Conservation (phyloP, 1,140 invertebrate genomes). For the Drosophila nannoptera region DNA sequence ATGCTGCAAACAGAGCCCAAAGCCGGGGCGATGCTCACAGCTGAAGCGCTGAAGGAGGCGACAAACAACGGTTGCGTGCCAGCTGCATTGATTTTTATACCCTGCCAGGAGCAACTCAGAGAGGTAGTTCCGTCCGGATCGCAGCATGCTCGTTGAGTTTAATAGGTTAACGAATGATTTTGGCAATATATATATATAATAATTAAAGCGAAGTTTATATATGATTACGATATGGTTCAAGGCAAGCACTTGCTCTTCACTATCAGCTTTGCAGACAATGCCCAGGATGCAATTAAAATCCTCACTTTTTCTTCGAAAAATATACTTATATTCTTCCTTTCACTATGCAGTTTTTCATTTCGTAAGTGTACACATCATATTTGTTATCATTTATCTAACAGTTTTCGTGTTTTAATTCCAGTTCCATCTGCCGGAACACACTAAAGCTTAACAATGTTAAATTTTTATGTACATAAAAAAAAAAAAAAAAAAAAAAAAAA, state of each 20-base stretch:
- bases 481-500: no score
- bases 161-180: not conserved
- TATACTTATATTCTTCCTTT: constrained; percentile 32
- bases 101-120: constrained; percentile 1
- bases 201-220: no score
- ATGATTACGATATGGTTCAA: no score
- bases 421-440: constrained; percentile 33
- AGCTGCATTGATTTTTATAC: constrained; percentile 66
- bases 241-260: no score
- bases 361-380: constrained; percentile 25
- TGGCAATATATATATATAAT: no score
- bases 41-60: constrained; percentile 34
- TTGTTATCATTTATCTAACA: constrained; percentile 31
- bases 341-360: constrained; percentile 46
- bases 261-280: no score
- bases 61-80: constrained; percentile 64
- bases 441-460: constrained; percentile 46
- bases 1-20: constrained; percentile 37
- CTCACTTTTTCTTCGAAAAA: constrained; percentile 21
- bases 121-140: not conserved
- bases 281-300: no score
- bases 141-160: not conserved
- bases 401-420: constrained; percentile 49
- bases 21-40: constrained; percentile 13
- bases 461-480: constrained; percentile 20